phyloP scores from a whole-genome alignment of 2,113 vertebrate genomes.

The Gambusia affinis region DNA sequence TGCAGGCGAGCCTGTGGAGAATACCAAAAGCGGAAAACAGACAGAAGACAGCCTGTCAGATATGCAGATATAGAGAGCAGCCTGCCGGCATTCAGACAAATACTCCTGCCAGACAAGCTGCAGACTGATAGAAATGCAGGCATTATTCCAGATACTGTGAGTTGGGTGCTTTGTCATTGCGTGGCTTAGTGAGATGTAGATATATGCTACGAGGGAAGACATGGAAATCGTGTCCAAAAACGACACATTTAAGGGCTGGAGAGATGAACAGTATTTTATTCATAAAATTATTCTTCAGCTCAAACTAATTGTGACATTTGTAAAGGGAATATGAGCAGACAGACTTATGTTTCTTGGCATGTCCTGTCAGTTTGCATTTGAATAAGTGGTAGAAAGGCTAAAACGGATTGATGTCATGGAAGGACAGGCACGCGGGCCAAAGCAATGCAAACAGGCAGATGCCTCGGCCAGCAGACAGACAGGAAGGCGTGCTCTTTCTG shows the following conservation, averaged over 20 bases:
- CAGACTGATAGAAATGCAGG: constrained; percentile 51
- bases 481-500: constrained; percentile 25
- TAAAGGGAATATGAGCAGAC: constrained; percentile 5
- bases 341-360: constrained; percentile 11
- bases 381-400: constrained; percentile 30
- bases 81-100: constrained; percentile 57
- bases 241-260: constrained; percentile 1
- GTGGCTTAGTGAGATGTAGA: constrained; percentile 39
- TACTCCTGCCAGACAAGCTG: constrained; percentile 46
- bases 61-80: constrained; percentile 65
- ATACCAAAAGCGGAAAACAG: constrained; percentile 48
- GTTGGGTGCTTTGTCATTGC: constrained; percentile 26
- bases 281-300: constrained; percentile 1
- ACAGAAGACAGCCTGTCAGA: constrained; percentile 58
- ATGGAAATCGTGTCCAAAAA: constrained; percentile 20
- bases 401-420: constrained; percentile 28
- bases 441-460: constrained; percentile 46
- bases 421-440: constrained; percentile 4
- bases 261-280: not conserved
- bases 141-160: constrained; percentile 44
- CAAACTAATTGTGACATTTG: constrained; percentile 34
- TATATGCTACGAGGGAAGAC: constrained; percentile 23
- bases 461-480: constrained; percentile 8
- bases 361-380: constrained; percentile 21
- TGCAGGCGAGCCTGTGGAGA: constrained; percentile 47